phyloP scores from a whole-genome alignment of 2,113 vertebrate genomes.

The Anser cygnoides region DNA sequence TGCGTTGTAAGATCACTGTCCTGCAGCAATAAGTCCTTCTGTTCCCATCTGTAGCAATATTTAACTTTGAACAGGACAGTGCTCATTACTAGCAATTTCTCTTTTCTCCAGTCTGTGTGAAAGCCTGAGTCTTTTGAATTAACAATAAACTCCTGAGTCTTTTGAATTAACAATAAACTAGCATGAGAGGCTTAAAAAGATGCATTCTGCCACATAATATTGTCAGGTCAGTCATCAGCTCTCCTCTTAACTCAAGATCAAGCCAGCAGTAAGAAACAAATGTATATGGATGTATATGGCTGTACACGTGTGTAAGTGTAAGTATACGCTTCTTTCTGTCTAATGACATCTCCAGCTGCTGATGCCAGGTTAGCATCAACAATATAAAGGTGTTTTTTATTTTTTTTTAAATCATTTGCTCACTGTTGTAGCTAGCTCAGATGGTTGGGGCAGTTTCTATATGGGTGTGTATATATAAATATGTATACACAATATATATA shows the following conservation, averaged over 20 bases:
- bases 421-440: not conserved
- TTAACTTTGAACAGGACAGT: not conserved
- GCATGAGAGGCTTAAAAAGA: not conserved
- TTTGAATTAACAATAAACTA: not conserved
- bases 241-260: not conserved
- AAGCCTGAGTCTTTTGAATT: not conserved
- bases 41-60: slow-evolving; percentile 30
- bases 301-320: rapidly evolving
- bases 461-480: rapidly evolving
- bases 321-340: not conserved
- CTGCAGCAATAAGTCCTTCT: slow-evolving; percentile 47
- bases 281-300: not conserved
- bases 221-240: not conserved
- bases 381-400: not conserved
- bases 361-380: not conserved
- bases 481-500: no score
- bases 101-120: not conserved
- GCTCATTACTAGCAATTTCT: not conserved
- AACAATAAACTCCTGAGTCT: not conserved
- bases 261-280: not conserved
- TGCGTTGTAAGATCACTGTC: slow-evolving; percentile 1
- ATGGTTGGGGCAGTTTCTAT: not conserved
- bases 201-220: rapidly evolving
- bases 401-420: not conserved
- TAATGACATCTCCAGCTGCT: not conserved